Conservation (phyloP, 2,888 invertebrate genomes). For the Abrostola triplasia region DNA sequence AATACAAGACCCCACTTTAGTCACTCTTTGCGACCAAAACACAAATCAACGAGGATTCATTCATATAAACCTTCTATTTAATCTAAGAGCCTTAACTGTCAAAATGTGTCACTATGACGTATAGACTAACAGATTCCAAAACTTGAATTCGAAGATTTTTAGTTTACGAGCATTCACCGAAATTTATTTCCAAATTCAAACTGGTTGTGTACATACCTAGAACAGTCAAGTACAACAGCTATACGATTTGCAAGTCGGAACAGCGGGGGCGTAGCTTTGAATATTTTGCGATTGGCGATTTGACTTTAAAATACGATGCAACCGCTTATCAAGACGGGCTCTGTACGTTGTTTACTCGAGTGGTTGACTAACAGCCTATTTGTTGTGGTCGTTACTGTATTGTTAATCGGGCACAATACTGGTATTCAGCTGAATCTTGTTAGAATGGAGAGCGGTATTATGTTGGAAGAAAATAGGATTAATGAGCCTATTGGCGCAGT, state of each 20-base stretch:
- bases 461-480: neutral
- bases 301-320: constrained; percentile 83
- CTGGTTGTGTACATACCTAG: constrained; percentile 19
- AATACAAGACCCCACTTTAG: no score
- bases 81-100: no score
- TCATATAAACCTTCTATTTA: no score
- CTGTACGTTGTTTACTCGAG: constrained; percentile 55
- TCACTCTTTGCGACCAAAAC: no score
- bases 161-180: neutral
- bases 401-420: constrained; percentile 1
- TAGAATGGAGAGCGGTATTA: constrained; percentile 1
- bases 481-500: no score
- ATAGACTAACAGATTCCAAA: no score
- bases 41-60: no score
- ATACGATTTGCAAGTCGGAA: constrained; percentile 80
- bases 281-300: constrained; percentile 82
- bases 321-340: constrained; percentile 70
- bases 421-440: neutral
- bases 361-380: constrained; percentile 58
- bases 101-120: no score
- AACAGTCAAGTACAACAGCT: constrained; percentile 50
- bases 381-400: constrained; percentile 39
- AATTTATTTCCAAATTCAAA: constrained; percentile 5
- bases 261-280: constrained; percentile 75
- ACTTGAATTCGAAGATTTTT: no score